Evolutionary conservation across 2,113 vertebrate species (phyloP), one percentile per base, ranked within the genome.

Genomic region (Salminus brasiliensis): DNA sequence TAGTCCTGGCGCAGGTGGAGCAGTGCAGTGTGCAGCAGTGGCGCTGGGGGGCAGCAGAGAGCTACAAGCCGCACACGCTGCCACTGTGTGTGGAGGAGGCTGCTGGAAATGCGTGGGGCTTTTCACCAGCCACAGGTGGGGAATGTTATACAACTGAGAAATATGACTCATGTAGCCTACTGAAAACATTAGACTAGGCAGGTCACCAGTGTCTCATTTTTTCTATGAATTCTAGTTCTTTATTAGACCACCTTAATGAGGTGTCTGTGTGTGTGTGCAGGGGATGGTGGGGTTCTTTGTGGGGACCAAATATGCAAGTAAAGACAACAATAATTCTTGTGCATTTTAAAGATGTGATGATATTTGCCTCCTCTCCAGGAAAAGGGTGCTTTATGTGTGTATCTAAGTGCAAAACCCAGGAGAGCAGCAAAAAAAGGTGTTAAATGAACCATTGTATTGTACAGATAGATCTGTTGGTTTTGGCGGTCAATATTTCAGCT

Each of bases 1-100:
- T 63, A 63, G 34, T 34, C 18, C 30, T 34, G 6, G 8, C 29
- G 25, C 65, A 10, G 12, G 15, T 57, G 32, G 10, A n/a, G 6
- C 25, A n/a, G 18, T 25, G 72, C 25, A 39, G 0, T 23, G 7
- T 43, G 12, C 9, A 41, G 25, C n/a, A 41, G 6, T n/a, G 30
- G 55, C 83, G 71, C 83, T 81, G 59, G 83, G 83, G 78, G 83
- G 83, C 83, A 72, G 83, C 79, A 81, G 47, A 81, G 80, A 81
- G 75, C 83, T 52, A 53, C n/a, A 71, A 27, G 55, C 30, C 6
- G 45, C 6, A 9, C 63, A n/a, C 15, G 32, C 30, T 55, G 34
- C 30, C 11, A 18, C 18, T 59, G 47, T 49, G 47, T 15, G 21
- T 15, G 47, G 36, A 9, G 30, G 67, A 49, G 76, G 76, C 57